Percentiles rank a stretch among this genome's conserved stretches.
Conservation (phyloP, 2,113 vertebrate genomes). For the Oryzias javanicus region DNA sequence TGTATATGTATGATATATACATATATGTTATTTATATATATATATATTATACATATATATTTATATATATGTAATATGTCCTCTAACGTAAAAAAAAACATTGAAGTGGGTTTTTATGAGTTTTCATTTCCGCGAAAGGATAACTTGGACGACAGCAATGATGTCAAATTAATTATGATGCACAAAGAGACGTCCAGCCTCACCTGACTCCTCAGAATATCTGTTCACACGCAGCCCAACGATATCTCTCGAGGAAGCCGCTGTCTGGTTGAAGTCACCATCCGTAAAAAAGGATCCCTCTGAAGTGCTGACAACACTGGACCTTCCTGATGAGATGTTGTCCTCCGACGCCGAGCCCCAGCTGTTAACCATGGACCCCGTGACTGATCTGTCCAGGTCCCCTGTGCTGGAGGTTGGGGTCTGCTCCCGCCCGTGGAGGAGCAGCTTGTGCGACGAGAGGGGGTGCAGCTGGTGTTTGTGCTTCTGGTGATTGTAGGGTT, state of each 20-base stretch:
- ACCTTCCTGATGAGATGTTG: slow-evolving; percentile 91
- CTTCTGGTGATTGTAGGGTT: slow-evolving; percentile 46
- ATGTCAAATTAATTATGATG: too few species aligned
- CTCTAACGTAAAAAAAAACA: too few species aligned
- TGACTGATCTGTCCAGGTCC: slow-evolving; percentile 91
- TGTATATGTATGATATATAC: too few species aligned
- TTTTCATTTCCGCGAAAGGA: too few species aligned
- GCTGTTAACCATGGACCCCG: slow-evolving; percentile 95
- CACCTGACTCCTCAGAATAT: slow-evolving; percentile 78
- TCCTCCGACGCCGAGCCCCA: slow-evolving; percentile 96
- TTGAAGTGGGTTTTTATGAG: too few species aligned
- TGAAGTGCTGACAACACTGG: slow-evolving; percentile 88
- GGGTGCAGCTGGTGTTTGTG: slow-evolving; percentile 64
- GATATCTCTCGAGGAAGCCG: slow-evolving; percentile 83
- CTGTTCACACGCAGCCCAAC: slow-evolving; percentile 86
- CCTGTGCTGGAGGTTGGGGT: slow-evolving; percentile 90
- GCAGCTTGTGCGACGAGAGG: slow-evolving; percentile 75
- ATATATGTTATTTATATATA: too few species aligned
- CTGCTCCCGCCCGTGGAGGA: slow-evolving; percentile 86
- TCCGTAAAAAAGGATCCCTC: slow-evolving; percentile 95
- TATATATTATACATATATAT: too few species aligned
- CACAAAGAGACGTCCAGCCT: too few species aligned
- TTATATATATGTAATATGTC: too few species aligned
- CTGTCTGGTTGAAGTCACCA: slow-evolving; percentile 91
- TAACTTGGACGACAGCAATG: too few species aligned